Percentiles rank a stretch among this genome's conserved stretches.
These are phyloP conservation scores for Antechinus flavipes DNA, from an alignment of 2,113 vertebrate genomes.

Conservation along the genomic window DNA sequence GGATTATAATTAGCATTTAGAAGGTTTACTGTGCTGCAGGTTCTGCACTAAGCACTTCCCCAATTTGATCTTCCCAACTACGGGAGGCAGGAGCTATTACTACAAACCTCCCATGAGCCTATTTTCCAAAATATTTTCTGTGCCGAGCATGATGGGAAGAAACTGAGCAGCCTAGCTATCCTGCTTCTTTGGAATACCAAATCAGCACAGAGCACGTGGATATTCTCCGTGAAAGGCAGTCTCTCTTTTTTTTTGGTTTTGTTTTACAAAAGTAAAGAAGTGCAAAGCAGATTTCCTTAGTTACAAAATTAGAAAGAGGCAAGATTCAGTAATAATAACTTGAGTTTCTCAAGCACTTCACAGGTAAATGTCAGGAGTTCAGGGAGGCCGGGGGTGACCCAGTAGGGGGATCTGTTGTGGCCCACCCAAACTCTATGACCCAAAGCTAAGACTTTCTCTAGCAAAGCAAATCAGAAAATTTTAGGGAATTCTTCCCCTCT, in stretches of 20 bases:
- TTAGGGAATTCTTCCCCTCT: neutral
- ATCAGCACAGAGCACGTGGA: neutral
- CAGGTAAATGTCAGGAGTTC: neutral
- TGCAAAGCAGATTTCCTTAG: neutral
- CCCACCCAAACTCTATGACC: conserved; percentile 3
- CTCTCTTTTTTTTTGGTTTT: neutral
- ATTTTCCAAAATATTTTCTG: neutral
- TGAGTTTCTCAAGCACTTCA: neutral
- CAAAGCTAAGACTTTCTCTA: neutral
- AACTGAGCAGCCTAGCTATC: neutral
- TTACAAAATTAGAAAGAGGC: neutral
- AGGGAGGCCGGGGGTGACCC: conserved; percentile 50
- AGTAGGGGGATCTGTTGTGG: neutral
- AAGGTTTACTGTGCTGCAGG: too few relatives aligned
- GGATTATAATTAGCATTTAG: neutral
- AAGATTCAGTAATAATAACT: neutral
- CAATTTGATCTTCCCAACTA: neutral
- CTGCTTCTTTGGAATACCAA: neutral
- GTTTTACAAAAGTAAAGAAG: neutral
- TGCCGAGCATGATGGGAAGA: neutral
- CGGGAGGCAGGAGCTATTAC: neutral
- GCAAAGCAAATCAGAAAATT: accelerated
- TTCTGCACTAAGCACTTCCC: too few relatives aligned
- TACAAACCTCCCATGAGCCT: neutral
- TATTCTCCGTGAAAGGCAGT: neutral